Percentiles rank a stretch among this genome's conserved stretches.
Evolutionary conservation across 2,888 invertebrate genomes (phyloP).

Genomic region (Helobdella robusta): DNA sequence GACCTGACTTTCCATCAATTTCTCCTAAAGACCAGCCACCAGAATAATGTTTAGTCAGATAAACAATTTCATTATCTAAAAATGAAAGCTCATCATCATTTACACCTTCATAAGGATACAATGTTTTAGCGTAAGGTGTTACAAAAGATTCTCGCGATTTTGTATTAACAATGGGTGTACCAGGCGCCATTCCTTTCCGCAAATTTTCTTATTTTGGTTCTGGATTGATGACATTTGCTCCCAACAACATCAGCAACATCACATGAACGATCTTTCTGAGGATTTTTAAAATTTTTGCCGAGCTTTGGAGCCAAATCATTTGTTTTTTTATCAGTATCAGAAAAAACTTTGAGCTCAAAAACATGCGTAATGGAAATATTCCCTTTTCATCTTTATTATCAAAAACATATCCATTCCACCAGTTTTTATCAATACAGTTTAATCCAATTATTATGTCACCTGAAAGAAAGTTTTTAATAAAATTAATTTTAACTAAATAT

Average conservation of each 20-base stretch:
- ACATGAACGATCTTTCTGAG: too few species aligned
- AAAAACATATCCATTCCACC: constrained; percentile 53
- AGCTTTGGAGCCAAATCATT: neutral
- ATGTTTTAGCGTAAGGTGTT: constrained; percentile 53
- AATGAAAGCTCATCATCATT: constrained; percentile 55
- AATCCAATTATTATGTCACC: constrained; percentile 53
- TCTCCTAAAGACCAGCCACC: constrained; percentile 56
- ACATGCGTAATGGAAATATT: constrained; percentile 56
- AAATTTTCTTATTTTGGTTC: neutral
- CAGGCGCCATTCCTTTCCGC: constrained; percentile 19
- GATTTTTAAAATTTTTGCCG: neutral
- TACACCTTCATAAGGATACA: constrained; percentile 52
- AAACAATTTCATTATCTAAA: constrained; percentile 53
- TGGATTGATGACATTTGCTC: neutral
- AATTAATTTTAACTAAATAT: too few species aligned
- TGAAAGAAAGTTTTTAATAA: too few species aligned
- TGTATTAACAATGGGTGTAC: constrained; percentile 43
- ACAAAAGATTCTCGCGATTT: constrained; percentile 41
- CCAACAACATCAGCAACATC: too few species aligned
- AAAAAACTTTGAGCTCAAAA: constrained; percentile 50
- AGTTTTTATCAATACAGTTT: constrained; percentile 51
- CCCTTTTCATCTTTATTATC: constrained; percentile 43
- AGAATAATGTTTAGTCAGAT: constrained; percentile 54
- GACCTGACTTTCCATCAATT: constrained; percentile 53
- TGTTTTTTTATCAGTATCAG: neutral